Base-by-base conservation (phyloP, 2,888 invertebrate genomes). In the Congeria kusceri region DNA sequence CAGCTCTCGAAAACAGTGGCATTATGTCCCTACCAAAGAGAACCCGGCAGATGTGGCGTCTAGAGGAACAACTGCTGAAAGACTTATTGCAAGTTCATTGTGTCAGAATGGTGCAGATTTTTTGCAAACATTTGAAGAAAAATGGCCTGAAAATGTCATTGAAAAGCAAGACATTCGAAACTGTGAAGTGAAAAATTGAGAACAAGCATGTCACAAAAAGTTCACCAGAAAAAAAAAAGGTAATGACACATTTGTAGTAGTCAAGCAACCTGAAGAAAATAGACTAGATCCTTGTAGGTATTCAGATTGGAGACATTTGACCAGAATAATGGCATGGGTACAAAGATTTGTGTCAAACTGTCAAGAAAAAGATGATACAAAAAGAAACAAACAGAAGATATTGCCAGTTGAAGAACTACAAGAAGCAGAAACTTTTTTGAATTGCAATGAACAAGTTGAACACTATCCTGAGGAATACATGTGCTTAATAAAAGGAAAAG, bases 41-140 rank as follows among this genome's bases (percentile, higher is more conserved):
- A 74, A 75, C 57, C 68, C 68, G n/a, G 75, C 68, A 15, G 75
- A 75, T 57, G 11, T 58, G 9, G 68, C 46, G 11, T 44, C 68
- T 25, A n/a, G n/a, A n/a, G n/a, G n/a, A n/a, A n/a, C n/a, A n/a
- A 7, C 59, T n/a, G 68, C 46, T 18, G 56, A 32, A 58, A n/a
- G 23, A 25, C 58, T 59, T 53, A 47, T 18, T 20, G 47, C 47
- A 29, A 66, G 28, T 32, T 29, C 11, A 53, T 13, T 27, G n/a
- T 71, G 63, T 56, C 63, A 46, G 63, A 63, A 63, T 28, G 71
- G 71, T 5, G 65, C 72, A 32, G 18, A 61, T 11, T 74, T 44
- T 58, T 56, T 62, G 23, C 15, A 27, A 27, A 11, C 61, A 7
- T 11, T 1, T 11, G 44, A 62, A 28, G 59, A 66, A 15, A 44